A percentile compares a stretch with the other conserved stretches of the same genome.
Conservation (phyloP, 1,140 invertebrate genomes). For the Pemphigus obesinymphae region DNA sequence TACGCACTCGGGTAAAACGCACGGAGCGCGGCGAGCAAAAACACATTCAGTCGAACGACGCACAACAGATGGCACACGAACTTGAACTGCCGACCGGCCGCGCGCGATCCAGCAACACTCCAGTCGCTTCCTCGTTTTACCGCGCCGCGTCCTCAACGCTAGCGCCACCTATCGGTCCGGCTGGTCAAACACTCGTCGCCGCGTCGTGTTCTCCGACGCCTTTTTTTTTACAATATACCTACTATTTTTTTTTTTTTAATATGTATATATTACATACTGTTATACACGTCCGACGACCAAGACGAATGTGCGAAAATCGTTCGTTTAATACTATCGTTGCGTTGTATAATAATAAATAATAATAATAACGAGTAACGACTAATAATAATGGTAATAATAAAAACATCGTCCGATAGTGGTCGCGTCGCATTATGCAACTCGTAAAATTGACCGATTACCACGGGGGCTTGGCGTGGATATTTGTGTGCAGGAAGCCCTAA, state of each 20-base stretch:
- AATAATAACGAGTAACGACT: background rate
- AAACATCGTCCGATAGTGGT: background rate
- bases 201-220: background rate
- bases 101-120: background rate
- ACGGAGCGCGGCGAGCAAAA: background rate
- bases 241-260: no score
- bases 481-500: background rate
- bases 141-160: background rate
- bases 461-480: background rate
- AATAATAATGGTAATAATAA: slow-evolving; percentile 5
- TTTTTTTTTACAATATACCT: no score
- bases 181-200: background rate
- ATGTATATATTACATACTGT: background rate
- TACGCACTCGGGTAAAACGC: background rate
- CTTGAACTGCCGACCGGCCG: slow-evolving; percentile 7
- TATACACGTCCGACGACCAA: background rate
- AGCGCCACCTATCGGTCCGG: background rate
- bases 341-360: background rate
- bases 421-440: background rate
- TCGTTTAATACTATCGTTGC: background rate
- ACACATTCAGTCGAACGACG: background rate
- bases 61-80: background rate
- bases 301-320: background rate
- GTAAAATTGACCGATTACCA: slow-evolving; percentile 7
- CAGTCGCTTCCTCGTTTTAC: slow-evolving; percentile 27